Evolutionary conservation across 2,113 vertebrate species (phyloP).

Genomic region (Semicossyphus pulcher): DNA sequence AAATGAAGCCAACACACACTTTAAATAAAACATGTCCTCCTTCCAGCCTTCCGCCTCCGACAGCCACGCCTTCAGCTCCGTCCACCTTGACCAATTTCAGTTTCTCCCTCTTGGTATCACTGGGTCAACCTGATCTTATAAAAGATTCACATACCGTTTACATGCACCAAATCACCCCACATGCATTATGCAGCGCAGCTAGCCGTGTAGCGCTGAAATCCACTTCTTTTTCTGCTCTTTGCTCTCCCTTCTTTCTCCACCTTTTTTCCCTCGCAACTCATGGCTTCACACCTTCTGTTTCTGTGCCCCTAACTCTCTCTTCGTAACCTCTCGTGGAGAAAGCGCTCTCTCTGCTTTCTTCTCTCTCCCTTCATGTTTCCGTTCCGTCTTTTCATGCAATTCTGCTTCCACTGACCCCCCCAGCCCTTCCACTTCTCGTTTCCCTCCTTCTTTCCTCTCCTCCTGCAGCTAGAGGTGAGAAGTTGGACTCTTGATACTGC

Average conservation of each 20-base stretch:
- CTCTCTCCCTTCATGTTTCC: neutral
- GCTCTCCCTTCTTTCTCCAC: conserved; percentile 30
- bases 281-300: conserved; percentile 17
- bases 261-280: conserved; percentile 7
- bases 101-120: conserved; percentile 52
- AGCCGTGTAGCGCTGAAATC: conserved; percentile 31
- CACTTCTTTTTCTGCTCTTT: conserved; percentile 40
- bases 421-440: neutral
- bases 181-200: conserved; percentile 74
- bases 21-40: conserved; percentile 58
- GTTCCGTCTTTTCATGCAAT: conserved; percentile 14
- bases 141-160: conserved; percentile 78
- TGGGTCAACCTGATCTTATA: conserved; percentile 72
- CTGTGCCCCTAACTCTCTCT: conserved; percentile 4
- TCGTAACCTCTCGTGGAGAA: conserved; percentile 20
- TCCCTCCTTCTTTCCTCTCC: neutral
- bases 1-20: conserved; percentile 9
- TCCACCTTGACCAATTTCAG: conserved; percentile 57
- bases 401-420: conserved; percentile 2
- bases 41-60: conserved; percentile 23
- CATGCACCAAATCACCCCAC: conserved; percentile 73
- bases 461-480: conserved; percentile 43
- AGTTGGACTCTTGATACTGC: conserved; percentile 42
- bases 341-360: neutral
- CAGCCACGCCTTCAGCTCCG: conserved; percentile 12